Evolutionary conservation across 2,113 vertebrate genomes (phyloP).

Genomic region (Hystrix brachyura): DNA sequence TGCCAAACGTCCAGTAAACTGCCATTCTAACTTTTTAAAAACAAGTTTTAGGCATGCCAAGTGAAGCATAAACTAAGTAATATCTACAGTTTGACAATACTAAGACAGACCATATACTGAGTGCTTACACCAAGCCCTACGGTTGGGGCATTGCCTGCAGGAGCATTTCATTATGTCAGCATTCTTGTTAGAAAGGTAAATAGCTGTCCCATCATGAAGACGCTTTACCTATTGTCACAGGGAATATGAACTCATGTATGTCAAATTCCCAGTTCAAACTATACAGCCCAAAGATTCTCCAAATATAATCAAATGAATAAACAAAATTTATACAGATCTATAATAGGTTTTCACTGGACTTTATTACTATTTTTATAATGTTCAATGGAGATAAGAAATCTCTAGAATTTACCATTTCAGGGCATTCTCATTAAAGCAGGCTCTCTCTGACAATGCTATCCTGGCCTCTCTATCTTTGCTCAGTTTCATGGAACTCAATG

Average conservation of each 20-base stretch:
- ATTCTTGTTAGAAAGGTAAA: background rate
- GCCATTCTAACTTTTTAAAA: background rate
- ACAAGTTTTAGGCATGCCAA: background rate
- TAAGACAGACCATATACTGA: background rate
- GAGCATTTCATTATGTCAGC: background rate
- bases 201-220: background rate
- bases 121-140: background rate
- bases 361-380: background rate
- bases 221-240: background rate
- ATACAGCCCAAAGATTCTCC: background rate
- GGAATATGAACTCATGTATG: background rate
- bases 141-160: background rate
- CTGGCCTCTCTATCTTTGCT: background rate
- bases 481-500: background rate
- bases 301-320: background rate
- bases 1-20: background rate
- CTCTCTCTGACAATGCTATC: background rate
- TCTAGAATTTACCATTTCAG: background rate
- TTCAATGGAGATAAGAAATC: background rate
- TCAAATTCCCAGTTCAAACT: conserved; percentile 29
- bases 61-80: conserved; percentile 7
- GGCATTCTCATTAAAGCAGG: background rate
- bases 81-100: background rate
- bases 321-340: background rate
- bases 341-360: background rate